Base-by-base conservation (phyloP, 2,797 vertebrate species). In the Labroides dimidiatus region DNA sequence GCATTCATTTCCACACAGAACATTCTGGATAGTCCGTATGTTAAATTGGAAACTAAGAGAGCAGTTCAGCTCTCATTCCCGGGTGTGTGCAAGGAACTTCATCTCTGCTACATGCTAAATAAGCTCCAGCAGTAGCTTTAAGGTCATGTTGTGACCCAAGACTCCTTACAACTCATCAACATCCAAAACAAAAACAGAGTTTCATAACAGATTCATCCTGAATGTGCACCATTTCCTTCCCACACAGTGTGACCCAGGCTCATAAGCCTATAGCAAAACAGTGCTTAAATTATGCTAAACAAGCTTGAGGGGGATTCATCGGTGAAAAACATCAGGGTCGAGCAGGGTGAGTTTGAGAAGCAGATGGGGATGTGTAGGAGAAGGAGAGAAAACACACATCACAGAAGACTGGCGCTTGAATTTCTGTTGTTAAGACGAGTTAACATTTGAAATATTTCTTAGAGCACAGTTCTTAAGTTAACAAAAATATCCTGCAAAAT, bases 231-330 rank as follows among this genome's bases (percentile, higher is more conserved):
- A 20, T 59, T 60, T 76, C 15, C 41, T 51, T 68, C 81, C 78
- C 51, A 77, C 68, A 20, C 54, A 52, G 1, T 2, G 6, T 62
- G 64, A 62, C 59, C 48, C 77, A 54, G 64, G 57, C 47, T 50
- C 48, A 30, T 24, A 24, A 67, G 70, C 52, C 60, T 19, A 36
- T 47, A 74, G 72, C 51, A 69, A 45, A 33, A 56, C 45, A 63
- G 41, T 3, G 6, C 48, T 69, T 65, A 48, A 57, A 81, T 69
- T 52, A 81, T 68, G 61, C 48, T 75, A 68, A 79, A 72, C 80
- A 83, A 72, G 45, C 73, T 57, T 0, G 10, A 55, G 55, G 67
- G 68, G 50, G 45, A 76, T 50, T 54, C 56, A 66, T 73, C 57
- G 54, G 47, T 58, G 23, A 52, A 54, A 73, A 75, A 62, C 44